phyloP scores from a whole-genome alignment of 2,888 invertebrate genomes.

The Copidosoma aretas region DNA sequence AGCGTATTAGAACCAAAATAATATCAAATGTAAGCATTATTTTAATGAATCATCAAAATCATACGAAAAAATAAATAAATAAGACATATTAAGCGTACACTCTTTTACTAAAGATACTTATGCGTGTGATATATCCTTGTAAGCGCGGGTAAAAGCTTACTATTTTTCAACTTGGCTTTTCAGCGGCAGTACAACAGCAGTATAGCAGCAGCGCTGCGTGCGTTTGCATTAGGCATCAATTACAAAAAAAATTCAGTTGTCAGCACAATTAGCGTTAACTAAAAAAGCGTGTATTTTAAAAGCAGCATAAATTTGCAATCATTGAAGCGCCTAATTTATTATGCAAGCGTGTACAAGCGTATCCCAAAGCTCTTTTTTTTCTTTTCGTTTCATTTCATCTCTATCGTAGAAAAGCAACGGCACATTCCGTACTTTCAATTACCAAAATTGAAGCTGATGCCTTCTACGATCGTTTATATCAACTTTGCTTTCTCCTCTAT shows the following conservation, averaged over 20 bases:
- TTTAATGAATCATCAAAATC: background rate
- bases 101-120: background rate
- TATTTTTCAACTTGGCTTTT: conserved; percentile 2
- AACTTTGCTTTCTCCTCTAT: conserved; percentile 27
- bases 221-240: conserved; percentile 10
- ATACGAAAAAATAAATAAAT: conserved; percentile 6
- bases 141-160: conserved; percentile 18
- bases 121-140: background rate
- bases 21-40: background rate
- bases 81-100: background rate
- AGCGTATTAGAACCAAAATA: conserved; percentile 1
- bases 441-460: conserved; percentile 8
- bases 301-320: conserved; percentile 28
- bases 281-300: conserved; percentile 29
- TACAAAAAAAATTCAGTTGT: conserved; percentile 1
- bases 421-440: background rate
- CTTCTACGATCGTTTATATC: background rate
- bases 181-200: conserved; percentile 7
- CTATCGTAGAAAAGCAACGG: conserved; percentile 16
- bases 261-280: conserved; percentile 23
- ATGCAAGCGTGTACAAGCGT: conserved; percentile 34
- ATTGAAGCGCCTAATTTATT: conserved; percentile 34
- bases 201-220: conserved; percentile 2
- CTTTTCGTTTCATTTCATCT: background rate
- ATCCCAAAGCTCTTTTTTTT: conserved; percentile 27